Evolutionary conservation across 2,888 invertebrate genomes (phyloP), one percentile per base, ranked within the genome.

Genomic region (Crossocerus cetratus): DNA sequence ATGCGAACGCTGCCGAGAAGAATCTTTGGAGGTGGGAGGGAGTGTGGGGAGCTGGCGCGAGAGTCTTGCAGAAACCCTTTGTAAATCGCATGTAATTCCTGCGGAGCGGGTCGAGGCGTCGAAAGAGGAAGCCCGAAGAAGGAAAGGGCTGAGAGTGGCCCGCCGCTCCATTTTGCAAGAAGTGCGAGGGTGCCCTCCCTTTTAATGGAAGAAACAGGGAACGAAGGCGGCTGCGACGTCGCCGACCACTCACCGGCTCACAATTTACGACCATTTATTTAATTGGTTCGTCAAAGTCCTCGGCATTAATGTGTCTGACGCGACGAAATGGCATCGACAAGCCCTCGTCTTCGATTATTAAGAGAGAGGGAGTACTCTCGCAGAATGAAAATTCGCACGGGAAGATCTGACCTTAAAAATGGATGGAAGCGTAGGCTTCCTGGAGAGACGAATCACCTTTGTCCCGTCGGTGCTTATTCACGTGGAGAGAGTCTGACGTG

Each of bases 211-310:
- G 83, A 83, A 83, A 80, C 66, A 32, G 21, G 44, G 73, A 77
- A 72, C 72, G 71, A 69, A 76, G 74, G 76, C 67, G 82, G 64
- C 80, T 49, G 8, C 57, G 74, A 49, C 49, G 70, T 49, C 63
- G 59, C 62, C n/a, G n/a, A 45, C 68, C 62, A 22, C 32, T 49
- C 49, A 49, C 49, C 4, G 44, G 56, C 65, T 69, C 78, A 83
- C 81, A 81, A 84, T 86, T 85, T 77, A 69, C 69, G 68, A 74
- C 81, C 84, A 85, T 85, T 86, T 84, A 82, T 82, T 81, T 84
- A 82, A 84, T 84, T 84, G 84, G 74, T 85, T 85, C 82, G 74
- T 83, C 83, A 77, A 80, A 76, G 71, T 77, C 70, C 23, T 22
- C 3, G 66, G 61, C 74, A 64, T 66, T 75, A 76, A 78, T 76